phyloP scores from a whole-genome alignment of 2,113 vertebrate genomes.

The Paedocypris sp. region DNA sequence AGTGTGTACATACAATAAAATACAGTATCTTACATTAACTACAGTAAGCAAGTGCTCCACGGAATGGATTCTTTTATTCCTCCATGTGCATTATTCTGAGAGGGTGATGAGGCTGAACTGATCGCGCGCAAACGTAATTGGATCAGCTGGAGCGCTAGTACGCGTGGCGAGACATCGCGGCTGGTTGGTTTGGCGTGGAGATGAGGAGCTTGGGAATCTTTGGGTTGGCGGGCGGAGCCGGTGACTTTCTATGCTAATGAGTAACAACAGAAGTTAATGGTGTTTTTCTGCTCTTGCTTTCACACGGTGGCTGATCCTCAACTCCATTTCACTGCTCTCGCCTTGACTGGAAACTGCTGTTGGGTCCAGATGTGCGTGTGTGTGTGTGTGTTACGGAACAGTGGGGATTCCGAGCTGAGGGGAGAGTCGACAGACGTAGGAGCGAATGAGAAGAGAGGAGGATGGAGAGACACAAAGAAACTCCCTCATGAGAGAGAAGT shows the following conservation, averaged over 20 bases:
- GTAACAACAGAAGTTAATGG: constrained; percentile 23
- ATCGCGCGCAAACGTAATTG: too few species aligned
- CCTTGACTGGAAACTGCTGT: neutral
- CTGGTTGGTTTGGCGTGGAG: too few species aligned
- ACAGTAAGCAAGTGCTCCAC: too few species aligned
- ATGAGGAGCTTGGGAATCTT: too few species aligned
- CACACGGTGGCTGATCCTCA: neutral
- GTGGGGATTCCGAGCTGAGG: constrained; percentile 62
- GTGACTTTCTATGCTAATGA: constrained; percentile 26
- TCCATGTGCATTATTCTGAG: too few species aligned
- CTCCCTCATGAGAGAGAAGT: constrained; percentile 64
- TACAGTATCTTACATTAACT: too few species aligned
- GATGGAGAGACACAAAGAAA: constrained; percentile 65
- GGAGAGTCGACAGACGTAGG: neutral
- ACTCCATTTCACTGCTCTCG: neutral
- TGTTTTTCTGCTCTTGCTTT: constrained; percentile 9
- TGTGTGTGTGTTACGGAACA: constrained; percentile 53
- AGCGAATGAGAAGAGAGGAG: constrained; percentile 6
- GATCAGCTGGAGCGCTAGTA: too few species aligned
- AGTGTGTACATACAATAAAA: too few species aligned
- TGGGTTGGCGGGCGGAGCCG: constrained; percentile 12
- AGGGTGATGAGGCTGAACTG: too few species aligned
- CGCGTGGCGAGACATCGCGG: too few species aligned
- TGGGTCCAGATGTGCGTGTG: constrained; percentile 4
- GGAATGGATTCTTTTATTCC: too few species aligned